Conservation (phyloP, 2,888 invertebrate genomes). For the Latrodectus elegans region DNA sequence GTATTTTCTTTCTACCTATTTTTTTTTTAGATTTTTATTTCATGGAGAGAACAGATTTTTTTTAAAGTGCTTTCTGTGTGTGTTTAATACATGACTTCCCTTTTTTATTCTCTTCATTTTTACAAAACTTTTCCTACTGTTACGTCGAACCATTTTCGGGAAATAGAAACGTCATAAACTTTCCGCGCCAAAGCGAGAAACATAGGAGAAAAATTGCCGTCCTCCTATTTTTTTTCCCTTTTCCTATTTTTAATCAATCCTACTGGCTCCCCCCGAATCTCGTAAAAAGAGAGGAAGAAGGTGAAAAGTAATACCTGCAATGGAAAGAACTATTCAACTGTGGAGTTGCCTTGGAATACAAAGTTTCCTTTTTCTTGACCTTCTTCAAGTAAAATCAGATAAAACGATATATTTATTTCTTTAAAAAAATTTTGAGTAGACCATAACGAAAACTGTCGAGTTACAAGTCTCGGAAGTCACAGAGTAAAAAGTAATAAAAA, state of each 20-base stretch:
- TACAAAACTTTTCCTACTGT: conserved; percentile 2
- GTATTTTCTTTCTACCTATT: no score
- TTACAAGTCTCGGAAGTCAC: conserved; percentile 5
- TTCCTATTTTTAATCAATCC: conserved; percentile 38
- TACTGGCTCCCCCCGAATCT: background rate
- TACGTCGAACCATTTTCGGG: conserved; percentile 16
- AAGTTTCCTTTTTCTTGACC: conserved; percentile 9
- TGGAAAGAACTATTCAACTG: conserved; percentile 21
- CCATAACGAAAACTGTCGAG: conserved; percentile 36
- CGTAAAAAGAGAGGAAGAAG: conserved; percentile 29
- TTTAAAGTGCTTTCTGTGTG: background rate
- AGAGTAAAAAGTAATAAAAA: conserved; percentile 14
- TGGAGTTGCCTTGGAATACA: conserved; percentile 24
- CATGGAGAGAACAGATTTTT: background rate
- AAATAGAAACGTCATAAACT: conserved; percentile 37
- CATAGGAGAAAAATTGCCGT: conserved; percentile 10
- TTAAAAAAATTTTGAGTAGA: conserved; percentile 13
- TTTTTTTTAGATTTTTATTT: background rate
- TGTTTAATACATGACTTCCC: background rate
- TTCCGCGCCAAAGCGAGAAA: conserved; percentile 17
- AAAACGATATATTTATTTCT: conserved; percentile 35
- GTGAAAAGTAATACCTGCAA: conserved; percentile 42
- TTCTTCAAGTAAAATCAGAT: conserved; percentile 27
- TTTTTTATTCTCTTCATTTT: background rate
- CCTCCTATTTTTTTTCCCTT: background rate